These are phyloP conservation scores for Gallinago media DNA, from an alignment of 2,113 vertebrate genomes.

Conservation along the genomic window DNA sequence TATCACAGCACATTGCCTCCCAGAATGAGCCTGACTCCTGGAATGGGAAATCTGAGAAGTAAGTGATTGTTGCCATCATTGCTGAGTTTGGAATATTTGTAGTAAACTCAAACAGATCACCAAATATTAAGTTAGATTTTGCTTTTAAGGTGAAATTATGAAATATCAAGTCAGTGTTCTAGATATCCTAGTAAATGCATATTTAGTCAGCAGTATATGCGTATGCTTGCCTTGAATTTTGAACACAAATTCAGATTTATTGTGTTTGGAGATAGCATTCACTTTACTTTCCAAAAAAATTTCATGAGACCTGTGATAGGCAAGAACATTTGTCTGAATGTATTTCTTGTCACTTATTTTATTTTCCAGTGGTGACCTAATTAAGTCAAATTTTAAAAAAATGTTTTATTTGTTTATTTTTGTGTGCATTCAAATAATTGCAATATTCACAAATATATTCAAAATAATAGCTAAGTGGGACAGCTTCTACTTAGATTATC, in stretches of 20 bases:
- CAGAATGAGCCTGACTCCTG: conserved; percentile 82
- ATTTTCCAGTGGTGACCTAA: neutral
- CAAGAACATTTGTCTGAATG: neutral
- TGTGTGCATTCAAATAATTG: neutral
- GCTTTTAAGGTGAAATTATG: neutral
- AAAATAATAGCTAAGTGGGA: neutral
- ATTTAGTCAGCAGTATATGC: neutral
- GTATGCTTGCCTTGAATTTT: neutral
- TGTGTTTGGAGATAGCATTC: neutral
- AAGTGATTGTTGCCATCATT: conserved; percentile 66
- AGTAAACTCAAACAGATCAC: neutral
- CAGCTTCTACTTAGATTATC: neutral
- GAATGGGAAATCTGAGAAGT: conserved; percentile 88
- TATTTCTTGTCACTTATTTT: neutral
- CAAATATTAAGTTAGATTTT: neutral
- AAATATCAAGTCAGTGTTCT: neutral
- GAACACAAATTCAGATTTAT: neutral
- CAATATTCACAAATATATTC: neutral
- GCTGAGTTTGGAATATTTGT: neutral
- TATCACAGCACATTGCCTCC: conserved; percentile 92
- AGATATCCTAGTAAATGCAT: neutral
- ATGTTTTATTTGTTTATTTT: neutral
- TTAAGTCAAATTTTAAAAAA: neutral
- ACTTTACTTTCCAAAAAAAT: neutral
- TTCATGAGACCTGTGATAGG: neutral